These are phyloP conservation scores for Harpalus rufipes DNA, from an alignment of 2,888 invertebrate genomes.

Conservation along the genomic window DNA sequence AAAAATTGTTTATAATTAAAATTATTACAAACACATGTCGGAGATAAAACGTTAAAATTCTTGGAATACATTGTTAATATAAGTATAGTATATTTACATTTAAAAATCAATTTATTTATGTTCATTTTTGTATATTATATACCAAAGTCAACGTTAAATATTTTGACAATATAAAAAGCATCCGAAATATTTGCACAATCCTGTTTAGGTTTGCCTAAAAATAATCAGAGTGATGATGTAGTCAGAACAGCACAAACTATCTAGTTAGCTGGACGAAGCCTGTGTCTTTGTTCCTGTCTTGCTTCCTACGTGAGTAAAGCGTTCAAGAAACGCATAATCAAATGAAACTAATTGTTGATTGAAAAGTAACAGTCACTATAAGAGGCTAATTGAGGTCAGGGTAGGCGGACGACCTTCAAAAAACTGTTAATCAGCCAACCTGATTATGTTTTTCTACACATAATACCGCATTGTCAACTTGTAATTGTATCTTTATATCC, in stretches of 20 bases:
- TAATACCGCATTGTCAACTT: constrained; percentile 56
- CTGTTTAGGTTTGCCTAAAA: constrained; percentile 45
- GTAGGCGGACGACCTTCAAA: constrained; percentile 61
- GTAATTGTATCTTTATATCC: constrained; percentile 24
- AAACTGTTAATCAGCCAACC: constrained; percentile 59
- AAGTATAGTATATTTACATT: neutral
- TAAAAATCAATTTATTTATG: constrained; percentile 7
- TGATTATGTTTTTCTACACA: constrained; percentile 57
- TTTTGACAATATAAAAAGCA: constrained; percentile 32
- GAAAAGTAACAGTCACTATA: constrained; percentile 60
- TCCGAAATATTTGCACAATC: constrained; percentile 18
- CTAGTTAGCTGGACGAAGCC: neutral
- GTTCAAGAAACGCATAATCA: constrained; percentile 34
- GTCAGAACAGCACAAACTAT: constrained; percentile 13
- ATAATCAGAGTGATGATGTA: constrained; percentile 18
- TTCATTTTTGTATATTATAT: constrained; percentile 22
- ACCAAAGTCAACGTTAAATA: constrained; percentile 35
- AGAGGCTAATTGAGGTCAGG: constrained; percentile 57
- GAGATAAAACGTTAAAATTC: neutral
- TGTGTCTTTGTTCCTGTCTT: constrained; percentile 13
- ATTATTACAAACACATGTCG: neutral
- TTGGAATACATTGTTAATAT: neutral
- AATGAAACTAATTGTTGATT: constrained; percentile 44
- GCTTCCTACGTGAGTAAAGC: constrained; percentile 23
- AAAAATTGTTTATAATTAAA: constrained; percentile 1